Percentiles rank a stretch among this genome's conserved stretches.
Evolutionary conservation across 2,888 invertebrate species (phyloP).

Genomic region (Theodoxus fluviatilis): DNA sequence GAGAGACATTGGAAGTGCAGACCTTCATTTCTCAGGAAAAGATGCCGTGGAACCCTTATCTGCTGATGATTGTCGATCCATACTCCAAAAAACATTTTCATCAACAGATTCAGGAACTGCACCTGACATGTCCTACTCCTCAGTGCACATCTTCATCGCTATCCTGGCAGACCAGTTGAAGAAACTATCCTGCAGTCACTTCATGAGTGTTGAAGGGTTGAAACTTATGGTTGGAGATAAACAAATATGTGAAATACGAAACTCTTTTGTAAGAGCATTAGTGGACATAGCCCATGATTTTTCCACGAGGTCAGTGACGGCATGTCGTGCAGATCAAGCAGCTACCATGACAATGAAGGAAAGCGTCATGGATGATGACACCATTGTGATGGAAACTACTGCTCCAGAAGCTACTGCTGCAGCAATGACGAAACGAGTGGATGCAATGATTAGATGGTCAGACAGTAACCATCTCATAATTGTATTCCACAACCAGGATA

Average conservation of each 20-base stretch:
- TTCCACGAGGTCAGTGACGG: conserved; percentile 32
- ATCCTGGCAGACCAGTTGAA: conserved; percentile 48
- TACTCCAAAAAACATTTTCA: conserved; percentile 34
- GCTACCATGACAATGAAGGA: conserved; percentile 3
- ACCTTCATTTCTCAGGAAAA: conserved; percentile 32
- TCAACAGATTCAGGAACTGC: too few species aligned
- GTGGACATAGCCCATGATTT: conserved; percentile 31
- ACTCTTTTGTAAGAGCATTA: conserved; percentile 28
- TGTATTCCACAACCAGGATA: too few species aligned
- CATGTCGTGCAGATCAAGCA: conserved; percentile 28
- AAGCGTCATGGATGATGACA: background rate
- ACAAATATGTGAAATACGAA: conserved; percentile 26
- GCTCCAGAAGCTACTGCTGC: conserved; percentile 26
- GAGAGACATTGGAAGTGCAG: conserved; percentile 31
- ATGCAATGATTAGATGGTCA: conserved; percentile 49
- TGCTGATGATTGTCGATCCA: conserved; percentile 26
- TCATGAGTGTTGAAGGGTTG: conserved; percentile 34
- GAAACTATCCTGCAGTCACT: conserved; percentile 41
- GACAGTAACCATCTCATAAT: too few species aligned
- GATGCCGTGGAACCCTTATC: conserved; percentile 28
- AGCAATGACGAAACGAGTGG: conserved; percentile 29
- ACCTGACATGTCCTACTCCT: conserved; percentile 34
- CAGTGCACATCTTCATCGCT: conserved; percentile 37
- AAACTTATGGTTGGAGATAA: conserved; percentile 27
- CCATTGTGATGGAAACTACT: conserved; percentile 26